A percentile compares a stretch with the other conserved stretches of the same genome.
These are phyloP conservation scores for Tauraco erythrolophus DNA, from an alignment of 2,113 vertebrate genomes.

Conservation along the genomic window DNA sequence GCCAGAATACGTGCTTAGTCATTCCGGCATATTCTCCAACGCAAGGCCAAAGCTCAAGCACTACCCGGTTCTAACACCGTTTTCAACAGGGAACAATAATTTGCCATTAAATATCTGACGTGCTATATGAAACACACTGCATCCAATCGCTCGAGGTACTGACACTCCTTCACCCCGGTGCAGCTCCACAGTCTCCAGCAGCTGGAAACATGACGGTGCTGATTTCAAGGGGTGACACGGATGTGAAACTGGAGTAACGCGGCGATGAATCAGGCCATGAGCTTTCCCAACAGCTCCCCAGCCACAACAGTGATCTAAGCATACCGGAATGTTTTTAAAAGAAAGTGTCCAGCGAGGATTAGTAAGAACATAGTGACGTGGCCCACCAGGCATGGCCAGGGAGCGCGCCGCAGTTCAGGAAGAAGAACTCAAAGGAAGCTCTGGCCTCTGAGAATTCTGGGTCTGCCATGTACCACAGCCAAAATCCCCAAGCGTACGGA, in stretches of 20 bases:
- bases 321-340: neutral
- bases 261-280: neutral
- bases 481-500: neutral
- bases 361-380: neutral
- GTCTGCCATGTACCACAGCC: neutral
- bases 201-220: neutral
- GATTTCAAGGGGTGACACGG: neutral
- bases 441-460: neutral
- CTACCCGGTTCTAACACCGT: neutral
- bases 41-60: neutral
- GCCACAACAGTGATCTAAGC: neutral
- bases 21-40: neutral
- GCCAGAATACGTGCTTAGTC: neutral
- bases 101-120: neutral
- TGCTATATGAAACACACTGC: neutral
- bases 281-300: constrained; percentile 5
- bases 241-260: neutral
- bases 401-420: neutral
- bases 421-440: neutral
- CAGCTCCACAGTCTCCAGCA: neutral
- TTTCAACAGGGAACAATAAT: neutral
- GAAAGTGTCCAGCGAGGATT: neutral
- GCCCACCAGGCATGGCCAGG: neutral
- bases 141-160: neutral
- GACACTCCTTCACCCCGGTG: accelerated